Evolutionary conservation across 2,113 vertebrate genomes (phyloP).

Genomic region (Alethe castanea): DNA sequence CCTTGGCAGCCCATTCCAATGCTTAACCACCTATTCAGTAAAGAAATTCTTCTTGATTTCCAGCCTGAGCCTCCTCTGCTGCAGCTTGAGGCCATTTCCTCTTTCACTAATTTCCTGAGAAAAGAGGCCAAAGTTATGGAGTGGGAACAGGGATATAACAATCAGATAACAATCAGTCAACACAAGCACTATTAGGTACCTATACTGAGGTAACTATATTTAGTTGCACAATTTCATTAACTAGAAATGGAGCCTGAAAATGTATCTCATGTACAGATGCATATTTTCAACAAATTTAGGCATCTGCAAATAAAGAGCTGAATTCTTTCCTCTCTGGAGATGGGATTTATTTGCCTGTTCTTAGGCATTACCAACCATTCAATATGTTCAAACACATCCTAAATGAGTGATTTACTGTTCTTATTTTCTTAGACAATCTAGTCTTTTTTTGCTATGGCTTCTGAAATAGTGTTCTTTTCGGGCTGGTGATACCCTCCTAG

Average conservation of each 20-base stretch:
- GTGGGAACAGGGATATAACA: not conserved
- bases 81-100: not conserved
- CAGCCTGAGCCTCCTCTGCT: not conserved
- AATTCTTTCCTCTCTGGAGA: not conserved
- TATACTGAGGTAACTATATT: not conserved
- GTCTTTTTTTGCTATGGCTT: not conserved
- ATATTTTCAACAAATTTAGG: not conserved
- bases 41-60: not conserved
- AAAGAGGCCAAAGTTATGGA: not conserved
- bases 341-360: not conserved
- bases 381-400: not conserved
- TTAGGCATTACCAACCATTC: not conserved
- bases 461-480: not conserved
- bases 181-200: not conserved
- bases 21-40: fast-evolving
- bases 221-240: not conserved
- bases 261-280: not conserved
- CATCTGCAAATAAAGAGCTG: not conserved
- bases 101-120: not conserved
- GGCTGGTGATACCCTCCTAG: not conserved
- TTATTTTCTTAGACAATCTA: not conserved
- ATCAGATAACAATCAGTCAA: not conserved
- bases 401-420: not conserved
- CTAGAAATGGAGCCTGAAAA: not conserved
- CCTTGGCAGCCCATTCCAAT: not conserved